phyloP scores from a whole-genome alignment of 2,113 vertebrate genomes.

The Electrona antarctica region DNA sequence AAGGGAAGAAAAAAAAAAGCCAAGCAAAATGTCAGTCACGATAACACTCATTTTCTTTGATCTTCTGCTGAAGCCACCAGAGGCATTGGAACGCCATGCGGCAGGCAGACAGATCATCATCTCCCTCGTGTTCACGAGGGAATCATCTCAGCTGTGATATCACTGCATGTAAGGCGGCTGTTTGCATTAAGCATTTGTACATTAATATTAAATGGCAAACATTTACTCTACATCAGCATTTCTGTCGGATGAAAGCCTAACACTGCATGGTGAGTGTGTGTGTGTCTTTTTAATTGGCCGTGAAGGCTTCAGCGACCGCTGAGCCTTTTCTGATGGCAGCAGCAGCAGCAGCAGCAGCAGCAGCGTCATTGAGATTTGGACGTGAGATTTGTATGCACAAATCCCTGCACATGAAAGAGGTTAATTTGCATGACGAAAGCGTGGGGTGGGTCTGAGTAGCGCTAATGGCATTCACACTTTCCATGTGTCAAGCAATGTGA shows the following conservation, averaged over 20 bases:
- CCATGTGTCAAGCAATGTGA: conserved; percentile 29
- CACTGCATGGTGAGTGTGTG: background rate
- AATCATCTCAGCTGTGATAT: conserved; percentile 28
- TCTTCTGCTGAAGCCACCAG: conserved; percentile 34
- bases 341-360: too few relatives aligned
- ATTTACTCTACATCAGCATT: conserved; percentile 45
- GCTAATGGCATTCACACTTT: conserved; percentile 46
- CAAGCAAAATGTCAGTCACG: conserved; percentile 57
- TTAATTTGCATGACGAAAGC: conserved; percentile 39
- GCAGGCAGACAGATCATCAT: conserved; percentile 19
- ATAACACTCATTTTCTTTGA: conserved; percentile 55
- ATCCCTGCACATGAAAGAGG: conserved; percentile 24
- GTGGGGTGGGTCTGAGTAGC: conserved; percentile 9
- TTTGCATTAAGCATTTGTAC: conserved; percentile 38
- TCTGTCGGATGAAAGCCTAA: conserved; percentile 1
- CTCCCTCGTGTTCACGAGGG: conserved; percentile 11
- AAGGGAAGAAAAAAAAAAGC: conserved; percentile 20
- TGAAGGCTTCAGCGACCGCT: conserved; percentile 29
- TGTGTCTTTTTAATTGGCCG: conserved; percentile 46
- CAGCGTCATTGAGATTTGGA: conserved; percentile 50
- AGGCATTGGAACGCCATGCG: conserved; percentile 1
- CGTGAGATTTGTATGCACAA: conserved; percentile 39
- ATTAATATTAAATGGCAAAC: conserved; percentile 51
- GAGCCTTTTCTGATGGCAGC: conserved; percentile 19
- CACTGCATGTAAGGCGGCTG: conserved; percentile 7